Percentiles rank a stretch among this genome's conserved stretches.
Evolutionary conservation across 2,797 vertebrate species (phyloP).

Genomic region (Heteromormyrus szaboi): DNA sequence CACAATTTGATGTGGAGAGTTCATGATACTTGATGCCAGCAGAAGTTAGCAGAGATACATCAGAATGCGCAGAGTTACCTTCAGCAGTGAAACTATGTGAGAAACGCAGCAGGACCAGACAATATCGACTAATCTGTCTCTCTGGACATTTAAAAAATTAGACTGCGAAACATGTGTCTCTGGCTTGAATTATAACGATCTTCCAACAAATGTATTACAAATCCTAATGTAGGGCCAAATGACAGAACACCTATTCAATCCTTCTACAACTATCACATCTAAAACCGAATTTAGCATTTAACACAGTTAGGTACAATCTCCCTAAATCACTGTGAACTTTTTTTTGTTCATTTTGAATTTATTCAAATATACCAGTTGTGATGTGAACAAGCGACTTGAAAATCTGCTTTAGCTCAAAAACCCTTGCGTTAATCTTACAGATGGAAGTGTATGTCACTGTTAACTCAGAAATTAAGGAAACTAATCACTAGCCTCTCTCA

Average conservation of each 20-base stretch:
- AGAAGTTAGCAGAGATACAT: background rate
- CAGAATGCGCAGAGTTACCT: background rate
- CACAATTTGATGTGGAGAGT: background rate
- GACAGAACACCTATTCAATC: background rate
- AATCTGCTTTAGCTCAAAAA: background rate
- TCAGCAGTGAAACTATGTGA: background rate
- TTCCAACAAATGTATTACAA: background rate
- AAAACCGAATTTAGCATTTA: background rate
- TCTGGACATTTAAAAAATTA: background rate
- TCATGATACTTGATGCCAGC: background rate
- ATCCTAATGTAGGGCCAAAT: background rate
- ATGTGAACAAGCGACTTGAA: background rate
- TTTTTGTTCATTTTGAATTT: background rate
- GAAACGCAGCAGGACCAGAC: background rate
- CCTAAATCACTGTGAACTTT: background rate
- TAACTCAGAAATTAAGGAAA: background rate
- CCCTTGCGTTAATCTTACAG: background rate
- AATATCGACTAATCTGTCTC: background rate
- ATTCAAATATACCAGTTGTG: background rate
- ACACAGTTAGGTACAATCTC: background rate
- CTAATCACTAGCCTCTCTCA: background rate
- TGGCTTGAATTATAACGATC: background rate
- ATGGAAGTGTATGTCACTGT: slow-evolving; percentile 3
- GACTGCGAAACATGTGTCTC: background rate
- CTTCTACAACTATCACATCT: background rate